These are phyloP conservation scores for Thunnus thynnus DNA, from an alignment of 2,113 vertebrate species.

Conservation along the genomic window DNA sequence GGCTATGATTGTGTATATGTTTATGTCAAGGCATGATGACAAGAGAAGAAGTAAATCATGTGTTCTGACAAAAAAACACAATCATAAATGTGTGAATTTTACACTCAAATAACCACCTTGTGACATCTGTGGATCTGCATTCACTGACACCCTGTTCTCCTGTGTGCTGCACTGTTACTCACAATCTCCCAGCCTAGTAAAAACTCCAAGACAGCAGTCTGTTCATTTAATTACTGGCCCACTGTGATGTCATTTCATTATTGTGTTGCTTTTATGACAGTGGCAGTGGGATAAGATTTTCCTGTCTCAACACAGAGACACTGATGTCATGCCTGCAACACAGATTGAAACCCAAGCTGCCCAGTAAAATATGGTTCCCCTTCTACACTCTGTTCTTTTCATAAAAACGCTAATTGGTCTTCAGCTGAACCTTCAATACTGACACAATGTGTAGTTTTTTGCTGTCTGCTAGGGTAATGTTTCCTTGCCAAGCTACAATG, in stretches of 20 bases:
- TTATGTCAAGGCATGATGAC: not conserved
- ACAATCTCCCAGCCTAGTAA: slow-evolving; percentile 67
- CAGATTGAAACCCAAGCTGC: slow-evolving; percentile 78
- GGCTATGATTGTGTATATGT: not conserved
- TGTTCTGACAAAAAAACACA: not conserved
- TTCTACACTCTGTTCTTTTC: slow-evolving; percentile 34
- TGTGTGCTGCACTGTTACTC: slow-evolving; percentile 35
- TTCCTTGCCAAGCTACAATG: not conserved
- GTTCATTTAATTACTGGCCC: slow-evolving; percentile 76
- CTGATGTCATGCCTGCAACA: slow-evolving; percentile 78
- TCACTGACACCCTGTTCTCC: slow-evolving; percentile 32
- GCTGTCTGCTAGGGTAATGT: not conserved
- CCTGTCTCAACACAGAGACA: slow-evolving; percentile 77
- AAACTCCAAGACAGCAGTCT: slow-evolving; percentile 73
- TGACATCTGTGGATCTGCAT: not conserved
- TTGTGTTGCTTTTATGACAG: slow-evolving; percentile 78
- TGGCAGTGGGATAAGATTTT: slow-evolving; percentile 73
- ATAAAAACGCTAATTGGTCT: slow-evolving; percentile 51
- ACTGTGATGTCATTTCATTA: slow-evolving; percentile 81
- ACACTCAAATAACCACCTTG: slow-evolving; percentile 3
- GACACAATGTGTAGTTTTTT: slow-evolving; percentile 4
- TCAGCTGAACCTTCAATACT: slow-evolving; percentile 23
- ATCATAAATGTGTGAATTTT: slow-evolving; percentile 15
- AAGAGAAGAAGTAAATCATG: slow-evolving; percentile 1
- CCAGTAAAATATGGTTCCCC: slow-evolving; percentile 52